Base-by-base conservation (phyloP, 2,113 vertebrate genomes). In the Macrotis lagotis region DNA sequence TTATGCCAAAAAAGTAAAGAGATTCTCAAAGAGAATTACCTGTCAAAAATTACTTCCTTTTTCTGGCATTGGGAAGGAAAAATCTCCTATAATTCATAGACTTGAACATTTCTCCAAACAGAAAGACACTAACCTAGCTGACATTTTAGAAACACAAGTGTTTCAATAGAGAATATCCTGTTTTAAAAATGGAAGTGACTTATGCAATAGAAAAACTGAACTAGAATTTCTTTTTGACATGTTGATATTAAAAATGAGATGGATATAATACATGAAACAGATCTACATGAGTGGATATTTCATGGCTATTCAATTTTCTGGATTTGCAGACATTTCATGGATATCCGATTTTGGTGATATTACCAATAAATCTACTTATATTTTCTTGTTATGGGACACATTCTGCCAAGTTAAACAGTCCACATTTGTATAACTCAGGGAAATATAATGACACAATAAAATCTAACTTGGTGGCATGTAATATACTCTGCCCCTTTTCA, bases 21-120 rank as follows among this genome's bases (percentile, higher is more conserved):
- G 26, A 92, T 51, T 50, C 1, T 92, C 14, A 31, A 95, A 66
- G 22, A 94, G 48, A 53, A 31, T 52, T 28, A 89, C 47, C 47
- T 94, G 24, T 93, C 48, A 89, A 66, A 88, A 91, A 88, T 47
- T 48, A 51, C 50, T 48, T 51, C 25, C 47, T 44, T 83, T 28
- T 28, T 88, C 93, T 96, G 44, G 89, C 89, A 91, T 24, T 24
- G 0, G 95, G 44, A 94, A 94, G 48, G 12, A 9, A 90, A 22
- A 91, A 59, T 94, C 92, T 92, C 37, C 10, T n/a, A 91, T 19
- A 51, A 8, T 59, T 95, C 24, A 52, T 47, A 91, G 50, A 96
- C 53, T 91, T 91, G 51, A 94, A 88, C 1, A 91, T 91, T 95
- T 88, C 94, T 50, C 91, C 90, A 94, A 97, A 93, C 47, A 92